Base-by-base conservation (phyloP, 2,797 vertebrate species). In the Epinephelus awoara region DNA sequence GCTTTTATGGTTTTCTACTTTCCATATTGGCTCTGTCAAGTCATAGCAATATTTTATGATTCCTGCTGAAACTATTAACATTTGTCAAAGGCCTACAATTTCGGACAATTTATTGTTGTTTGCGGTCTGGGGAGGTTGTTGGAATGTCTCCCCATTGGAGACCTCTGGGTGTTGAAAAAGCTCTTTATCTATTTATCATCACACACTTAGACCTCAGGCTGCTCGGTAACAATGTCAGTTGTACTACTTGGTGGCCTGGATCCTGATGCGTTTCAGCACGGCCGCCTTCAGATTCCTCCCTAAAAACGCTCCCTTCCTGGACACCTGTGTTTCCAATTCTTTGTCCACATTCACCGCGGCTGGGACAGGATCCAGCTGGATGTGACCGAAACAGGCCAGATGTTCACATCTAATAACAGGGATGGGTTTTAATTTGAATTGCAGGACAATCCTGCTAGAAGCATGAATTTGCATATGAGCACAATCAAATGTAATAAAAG, bases 241-340 rank as follows among this genome's bases (percentile, higher is more conserved):
- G 61, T 50, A 69, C 67, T 47, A 23, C 77, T 29, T 7, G 64
- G 74, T 73, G 86, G 74, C 79, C 82, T 29, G 44, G 47, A 75
- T 88, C 76, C 81, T 1, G 15, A 52, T 46, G 63, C 12, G 18
- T 78, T 79, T 77, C 64, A 78, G 25, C 73, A 65, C 19, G 29
- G 44, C 64, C 58, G 38, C 72, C 72, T 56, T 73, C 72, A 15
- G 63, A 29, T 88, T 88, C 82, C 79, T 67, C 76, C n/a, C 49
- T 72, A 46, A 85, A 84, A 86, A 59, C 9, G 27, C 46, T 79
- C 61, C 65, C 79, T 91, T 91, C 88, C 92, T 92, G 90, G 83
- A 85, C 89, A 90, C 91, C 89, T 91, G 91, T 56, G 79, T 85
- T 89, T 89, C 80, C 74, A 85, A 89, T 91, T 84, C 74, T 58